phyloP scores from a whole-genome alignment of 2,113 vertebrate species.

The Gambusia affinis region DNA sequence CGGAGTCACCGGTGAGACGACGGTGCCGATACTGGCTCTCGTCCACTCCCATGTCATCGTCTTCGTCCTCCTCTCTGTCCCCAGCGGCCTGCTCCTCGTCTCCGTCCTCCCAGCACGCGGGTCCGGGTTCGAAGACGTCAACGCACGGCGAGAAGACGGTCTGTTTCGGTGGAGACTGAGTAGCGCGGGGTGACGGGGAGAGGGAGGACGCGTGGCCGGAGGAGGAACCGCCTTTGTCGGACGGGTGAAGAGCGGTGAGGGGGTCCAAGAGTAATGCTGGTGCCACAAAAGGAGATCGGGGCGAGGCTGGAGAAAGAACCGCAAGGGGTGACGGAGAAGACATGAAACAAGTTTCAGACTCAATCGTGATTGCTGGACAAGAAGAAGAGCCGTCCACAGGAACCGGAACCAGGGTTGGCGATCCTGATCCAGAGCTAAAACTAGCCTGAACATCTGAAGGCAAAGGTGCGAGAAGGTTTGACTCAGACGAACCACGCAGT shows the following conservation, averaged over 20 bases:
- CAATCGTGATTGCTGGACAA: constrained; percentile 60
- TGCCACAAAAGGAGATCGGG: constrained; percentile 19
- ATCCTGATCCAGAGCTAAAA: constrained; percentile 11
- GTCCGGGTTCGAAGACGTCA: constrained; percentile 77
- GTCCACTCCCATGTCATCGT: constrained; percentile 70
- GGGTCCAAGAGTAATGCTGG: constrained; percentile 63
- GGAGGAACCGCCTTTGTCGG: constrained; percentile 46
- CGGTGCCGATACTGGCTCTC: constrained; percentile 83
- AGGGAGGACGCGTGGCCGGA: constrained; percentile 54
- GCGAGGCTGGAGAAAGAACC: constrained; percentile 16
- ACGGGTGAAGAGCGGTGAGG: constrained; percentile 49
- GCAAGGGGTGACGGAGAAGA: constrained; percentile 6
- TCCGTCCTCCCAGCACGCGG: constrained; percentile 61
- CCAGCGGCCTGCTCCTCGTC: constrained; percentile 46
- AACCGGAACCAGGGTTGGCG: neutral
- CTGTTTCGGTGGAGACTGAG: constrained; percentile 73
- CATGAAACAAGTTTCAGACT: constrained; percentile 29
- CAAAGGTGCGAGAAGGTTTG: constrained; percentile 11
- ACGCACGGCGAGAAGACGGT: constrained; percentile 82
- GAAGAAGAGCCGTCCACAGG: neutral
- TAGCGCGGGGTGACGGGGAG: constrained; percentile 61
- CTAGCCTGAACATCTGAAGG: constrained; percentile 13
- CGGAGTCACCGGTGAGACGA: constrained; percentile 89
- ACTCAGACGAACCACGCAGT: neutral
- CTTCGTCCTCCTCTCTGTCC: constrained; percentile 56